Evolutionary conservation across 2,888 invertebrate species (phyloP).

Genomic region (Cataglyphis livida): DNA sequence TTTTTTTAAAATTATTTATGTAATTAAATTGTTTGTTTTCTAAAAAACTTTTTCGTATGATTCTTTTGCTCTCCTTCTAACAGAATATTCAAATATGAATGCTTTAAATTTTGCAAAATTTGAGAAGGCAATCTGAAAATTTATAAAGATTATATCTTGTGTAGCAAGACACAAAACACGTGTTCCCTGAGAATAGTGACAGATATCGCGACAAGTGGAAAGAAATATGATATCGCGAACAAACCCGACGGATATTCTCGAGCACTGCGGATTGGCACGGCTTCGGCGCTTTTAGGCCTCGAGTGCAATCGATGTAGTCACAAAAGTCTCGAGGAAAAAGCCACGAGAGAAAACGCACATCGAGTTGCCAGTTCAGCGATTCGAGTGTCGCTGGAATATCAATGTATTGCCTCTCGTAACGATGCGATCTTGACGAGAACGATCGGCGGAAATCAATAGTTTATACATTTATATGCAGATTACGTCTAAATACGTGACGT

Average conservation of each 20-base stretch:
- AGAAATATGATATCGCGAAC: slow-evolving; percentile 51
- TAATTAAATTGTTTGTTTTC: neutral
- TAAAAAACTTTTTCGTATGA: neutral
- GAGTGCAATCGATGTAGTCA: slow-evolving; percentile 56
- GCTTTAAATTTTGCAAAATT: neutral
- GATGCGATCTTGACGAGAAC: slow-evolving; percentile 24
- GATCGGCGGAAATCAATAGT: slow-evolving; percentile 2
- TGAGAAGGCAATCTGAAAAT: neutral
- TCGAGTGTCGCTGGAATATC: slow-evolving; percentile 44
- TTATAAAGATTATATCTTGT: neutral
- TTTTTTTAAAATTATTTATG: neutral
- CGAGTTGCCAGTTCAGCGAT: slow-evolving; percentile 70
- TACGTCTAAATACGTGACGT: neutral
- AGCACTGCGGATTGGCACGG: slow-evolving; percentile 72
- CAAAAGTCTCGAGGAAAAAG: slow-evolving; percentile 48
- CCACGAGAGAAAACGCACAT: slow-evolving; percentile 38
- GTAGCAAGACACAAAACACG: neutral
- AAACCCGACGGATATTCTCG: slow-evolving; percentile 56
- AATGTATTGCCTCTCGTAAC: slow-evolving; percentile 31
- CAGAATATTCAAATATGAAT: neutral
- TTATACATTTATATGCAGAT: neutral
- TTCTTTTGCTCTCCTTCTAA: neutral
- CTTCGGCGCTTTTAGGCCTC: slow-evolving; percentile 69
- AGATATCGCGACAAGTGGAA: slow-evolving; percentile 10
- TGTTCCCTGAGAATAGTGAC: neutral